These are phyloP conservation scores for Gnathonemus echidnorhynchus DNA, from an alignment of 2,113 vertebrate species.

Conservation along the genomic window DNA sequence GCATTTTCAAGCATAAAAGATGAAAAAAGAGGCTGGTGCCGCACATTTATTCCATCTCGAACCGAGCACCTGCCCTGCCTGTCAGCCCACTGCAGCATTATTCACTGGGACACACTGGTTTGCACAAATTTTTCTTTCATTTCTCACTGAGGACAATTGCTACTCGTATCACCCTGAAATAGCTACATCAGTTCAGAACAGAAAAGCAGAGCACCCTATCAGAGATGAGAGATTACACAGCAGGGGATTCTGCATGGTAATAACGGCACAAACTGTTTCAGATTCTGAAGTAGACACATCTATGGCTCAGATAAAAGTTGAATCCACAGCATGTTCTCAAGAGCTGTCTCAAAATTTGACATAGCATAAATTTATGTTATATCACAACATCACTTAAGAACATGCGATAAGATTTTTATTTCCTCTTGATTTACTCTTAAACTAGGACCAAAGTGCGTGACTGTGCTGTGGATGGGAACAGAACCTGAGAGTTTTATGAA, in stretches of 20 bases:
- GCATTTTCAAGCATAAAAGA: background rate
- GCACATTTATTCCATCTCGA: background rate
- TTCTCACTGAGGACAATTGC: background rate
- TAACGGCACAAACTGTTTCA: background rate
- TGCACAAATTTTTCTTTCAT: background rate
- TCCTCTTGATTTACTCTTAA: background rate
- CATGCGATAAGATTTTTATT: background rate
- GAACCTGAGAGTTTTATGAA: background rate
- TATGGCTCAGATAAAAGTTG: background rate
- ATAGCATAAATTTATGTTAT: background rate
- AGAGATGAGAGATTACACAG: background rate
- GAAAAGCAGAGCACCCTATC: background rate
- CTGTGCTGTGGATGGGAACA: background rate
- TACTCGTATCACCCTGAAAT: background rate
- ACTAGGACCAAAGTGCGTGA: background rate
- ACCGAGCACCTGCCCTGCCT: background rate
- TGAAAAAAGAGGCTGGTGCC: background rate
- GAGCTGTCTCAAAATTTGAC: background rate
- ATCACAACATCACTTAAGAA: background rate
- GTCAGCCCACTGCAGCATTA: background rate
- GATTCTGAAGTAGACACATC: background rate
- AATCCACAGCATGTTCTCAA: background rate
- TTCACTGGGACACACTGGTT: background rate
- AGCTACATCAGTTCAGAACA: background rate
- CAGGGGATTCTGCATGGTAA: background rate